Conservation (phyloP, 2,888 invertebrate genomes). For the Amiota mariae region DNA sequence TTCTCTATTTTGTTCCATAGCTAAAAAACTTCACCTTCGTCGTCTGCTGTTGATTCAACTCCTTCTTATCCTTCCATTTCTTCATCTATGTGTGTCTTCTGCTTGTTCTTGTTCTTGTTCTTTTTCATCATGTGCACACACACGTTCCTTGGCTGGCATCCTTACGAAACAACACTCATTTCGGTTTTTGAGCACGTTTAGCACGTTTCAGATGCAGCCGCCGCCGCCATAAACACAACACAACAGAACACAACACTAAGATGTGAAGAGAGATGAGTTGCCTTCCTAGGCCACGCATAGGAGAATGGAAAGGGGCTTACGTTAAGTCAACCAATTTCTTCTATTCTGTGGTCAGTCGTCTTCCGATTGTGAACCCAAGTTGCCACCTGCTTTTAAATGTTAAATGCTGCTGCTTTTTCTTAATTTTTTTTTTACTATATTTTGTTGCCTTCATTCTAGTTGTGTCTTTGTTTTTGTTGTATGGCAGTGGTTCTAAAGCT, state of each 20-base stretch:
- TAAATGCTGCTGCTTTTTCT: conserved; percentile 49
- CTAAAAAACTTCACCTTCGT: not conserved
- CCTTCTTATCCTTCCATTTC: not conserved
- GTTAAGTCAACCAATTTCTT: conserved; percentile 3
- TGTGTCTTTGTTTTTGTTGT: conserved; percentile 27
- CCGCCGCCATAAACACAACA: too few relatives aligned
- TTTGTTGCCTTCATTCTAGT: conserved; percentile 34
- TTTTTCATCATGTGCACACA: not conserved
- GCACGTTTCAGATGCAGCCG: conserved; percentile 56
- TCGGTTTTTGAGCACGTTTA: conserved; percentile 68
- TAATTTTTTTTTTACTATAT: conserved; percentile 41
- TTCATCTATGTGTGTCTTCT: conserved; percentile 26
- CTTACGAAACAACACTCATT: conserved; percentile 54
- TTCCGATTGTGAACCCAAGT: conserved; percentile 31
- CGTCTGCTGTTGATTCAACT: not conserved
- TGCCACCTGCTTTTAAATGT: conserved; percentile 63
- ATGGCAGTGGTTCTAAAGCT: too few relatives aligned
- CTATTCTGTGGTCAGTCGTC: not conserved
- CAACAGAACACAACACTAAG: too few relatives aligned
- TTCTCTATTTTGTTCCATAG: too few relatives aligned
- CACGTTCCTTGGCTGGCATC: conserved; percentile 11
- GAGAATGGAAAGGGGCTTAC: not conserved
- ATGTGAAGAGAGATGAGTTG: too few relatives aligned
- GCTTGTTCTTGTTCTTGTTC: conserved; percentile 37
- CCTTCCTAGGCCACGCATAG: too few relatives aligned